Evolutionary conservation across 2,888 invertebrate genomes (phyloP).

Genomic region (Zaprionus bogoriensis): DNA sequence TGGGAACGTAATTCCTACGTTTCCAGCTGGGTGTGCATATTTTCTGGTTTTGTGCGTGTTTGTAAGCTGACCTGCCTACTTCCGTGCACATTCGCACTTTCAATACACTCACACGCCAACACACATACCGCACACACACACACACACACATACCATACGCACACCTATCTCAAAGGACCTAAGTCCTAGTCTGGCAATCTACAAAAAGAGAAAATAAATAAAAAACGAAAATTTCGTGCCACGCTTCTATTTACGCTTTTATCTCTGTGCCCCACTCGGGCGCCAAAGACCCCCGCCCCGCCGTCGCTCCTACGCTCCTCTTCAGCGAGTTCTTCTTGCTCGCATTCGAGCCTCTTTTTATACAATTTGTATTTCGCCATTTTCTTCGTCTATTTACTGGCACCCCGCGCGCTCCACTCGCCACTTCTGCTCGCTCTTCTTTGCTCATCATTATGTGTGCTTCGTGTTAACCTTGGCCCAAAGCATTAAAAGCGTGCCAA

Average conservation of each 20-base stretch:
- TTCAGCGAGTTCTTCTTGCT: too few species aligned
- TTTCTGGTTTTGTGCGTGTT: conserved; percentile 32
- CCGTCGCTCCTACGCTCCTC: not conserved
- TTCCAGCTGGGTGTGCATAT: conserved; percentile 24
- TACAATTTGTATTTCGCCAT: conserved; percentile 72
- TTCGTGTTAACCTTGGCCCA: conserved; percentile 66
- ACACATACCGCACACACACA: conserved; percentile 6
- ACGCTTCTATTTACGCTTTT: conserved; percentile 74
- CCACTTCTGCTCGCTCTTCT: conserved; percentile 25
- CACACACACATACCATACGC: not conserved
- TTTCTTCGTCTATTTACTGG: conserved; percentile 59
- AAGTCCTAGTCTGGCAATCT: conserved; percentile 49
- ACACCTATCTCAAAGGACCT: conserved; percentile 30
- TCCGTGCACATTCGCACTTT: conserved; percentile 58
- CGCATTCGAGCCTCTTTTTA: conserved; percentile 37
- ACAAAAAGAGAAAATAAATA: conserved; percentile 26
- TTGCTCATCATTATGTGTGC: conserved; percentile 44
- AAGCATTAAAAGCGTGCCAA: conserved; percentile 75
- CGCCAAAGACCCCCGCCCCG: conserved; percentile 2
- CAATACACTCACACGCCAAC: conserved; percentile 41
- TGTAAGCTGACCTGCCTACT: conserved; percentile 47
- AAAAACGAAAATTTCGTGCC: conserved; percentile 58
- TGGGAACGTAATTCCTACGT: not conserved
- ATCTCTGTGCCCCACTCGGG: conserved; percentile 63
- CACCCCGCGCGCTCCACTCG: conserved; percentile 10